phyloP scores from a whole-genome alignment of 2,888 invertebrate species.

The Chloroclystis v-ata region DNA sequence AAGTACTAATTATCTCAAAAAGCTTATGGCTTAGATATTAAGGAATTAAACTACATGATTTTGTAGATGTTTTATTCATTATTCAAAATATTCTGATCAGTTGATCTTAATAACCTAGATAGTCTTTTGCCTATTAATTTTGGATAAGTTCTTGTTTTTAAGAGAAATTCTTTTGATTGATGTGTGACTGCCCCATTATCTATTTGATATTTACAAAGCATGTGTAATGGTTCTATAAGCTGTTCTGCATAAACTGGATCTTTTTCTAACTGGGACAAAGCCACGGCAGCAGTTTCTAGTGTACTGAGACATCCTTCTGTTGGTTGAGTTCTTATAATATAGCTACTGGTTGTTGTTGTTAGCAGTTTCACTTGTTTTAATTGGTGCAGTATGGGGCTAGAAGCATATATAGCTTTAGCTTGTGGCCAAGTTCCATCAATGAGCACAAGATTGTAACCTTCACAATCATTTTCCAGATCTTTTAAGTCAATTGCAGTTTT shows the following conservation, averaged over 20 bases:
- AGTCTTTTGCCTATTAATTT: slow-evolving; percentile 88
- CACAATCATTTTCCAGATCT: slow-evolving; percentile 58
- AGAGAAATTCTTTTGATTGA: slow-evolving; percentile 93
- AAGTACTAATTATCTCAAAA: too few relatives aligned
- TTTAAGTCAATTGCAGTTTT: slow-evolving; percentile 84
- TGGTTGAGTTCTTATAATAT: slow-evolving; percentile 95
- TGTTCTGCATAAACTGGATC: slow-evolving; percentile 80
- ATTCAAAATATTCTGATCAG: slow-evolving; percentile 37
- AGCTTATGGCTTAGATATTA: too few relatives aligned
- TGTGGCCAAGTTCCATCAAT: slow-evolving; percentile 98
- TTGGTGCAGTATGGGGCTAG: slow-evolving; percentile 85
- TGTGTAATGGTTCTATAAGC: slow-evolving; percentile 87
- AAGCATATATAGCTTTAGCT: slow-evolving; percentile 93
- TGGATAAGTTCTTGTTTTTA: slow-evolving; percentile 87
- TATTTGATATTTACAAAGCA: slow-evolving; percentile 91
- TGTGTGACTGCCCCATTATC: slow-evolving; percentile 95
- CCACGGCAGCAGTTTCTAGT: slow-evolving; percentile 89
- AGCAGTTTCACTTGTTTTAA: slow-evolving; percentile 90
- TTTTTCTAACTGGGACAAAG: slow-evolving; percentile 86
- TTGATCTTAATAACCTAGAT: slow-evolving; percentile 62
- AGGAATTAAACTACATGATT: too few relatives aligned
- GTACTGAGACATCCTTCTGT: slow-evolving; percentile 95
- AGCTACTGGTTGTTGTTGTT: slow-evolving; percentile 85
- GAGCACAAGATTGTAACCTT: slow-evolving; percentile 86
- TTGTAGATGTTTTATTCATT: slow-evolving; percentile 15